Evolutionary conservation across 2,888 invertebrate genomes (phyloP), one percentile per base, ranked within the genome.

Genomic region (Leptinotarsa peninsularis): DNA sequence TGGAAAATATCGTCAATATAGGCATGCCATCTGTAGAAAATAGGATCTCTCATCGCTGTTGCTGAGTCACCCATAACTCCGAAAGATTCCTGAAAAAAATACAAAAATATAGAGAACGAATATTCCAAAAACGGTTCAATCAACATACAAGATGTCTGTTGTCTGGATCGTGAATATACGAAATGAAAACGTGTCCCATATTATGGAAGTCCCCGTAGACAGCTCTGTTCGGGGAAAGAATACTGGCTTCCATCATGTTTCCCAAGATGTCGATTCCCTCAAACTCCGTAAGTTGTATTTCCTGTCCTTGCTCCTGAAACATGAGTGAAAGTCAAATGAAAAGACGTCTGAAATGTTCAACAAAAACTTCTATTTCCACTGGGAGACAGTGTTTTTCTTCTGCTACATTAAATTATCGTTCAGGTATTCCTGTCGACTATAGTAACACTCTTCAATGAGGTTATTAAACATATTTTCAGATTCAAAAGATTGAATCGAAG

Each of bases 11-110:
- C 93, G 83, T 96, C 94, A 49, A 96, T 89, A 85, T 92, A 94
- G 0, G 94, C 91, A 84, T 96, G 96, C 94, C 94, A 96, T 85
- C 94, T 92, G 89, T 96, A 96, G 90, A 96, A 96, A 27, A 94
- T 89, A 0, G 96, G 96, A 88, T 96, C 96, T 2, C 96, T 90
- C 95, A 96, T 95, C 0, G 96, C 94, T 0, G 95, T 95, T 0
- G 95, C 92, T 0, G 94, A 92, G 84, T 96, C 96, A 0, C 95
- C 95, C 91, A 96, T 96, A n/a, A 95, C 93, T 56, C 94, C 93
- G 83, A 94, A 94, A 63, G 92, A 91, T 88, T 96, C 96, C 93
- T 95, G 84, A 13, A 10, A 60, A 81, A 74, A 72, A 13, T 14
- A 7, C 3, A 68, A 5, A 52, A 68, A 27, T 27, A 18, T 17